Evolutionary conservation across 2,113 vertebrate species (phyloP).

Genomic region (Oreochromis tanganicae): DNA sequence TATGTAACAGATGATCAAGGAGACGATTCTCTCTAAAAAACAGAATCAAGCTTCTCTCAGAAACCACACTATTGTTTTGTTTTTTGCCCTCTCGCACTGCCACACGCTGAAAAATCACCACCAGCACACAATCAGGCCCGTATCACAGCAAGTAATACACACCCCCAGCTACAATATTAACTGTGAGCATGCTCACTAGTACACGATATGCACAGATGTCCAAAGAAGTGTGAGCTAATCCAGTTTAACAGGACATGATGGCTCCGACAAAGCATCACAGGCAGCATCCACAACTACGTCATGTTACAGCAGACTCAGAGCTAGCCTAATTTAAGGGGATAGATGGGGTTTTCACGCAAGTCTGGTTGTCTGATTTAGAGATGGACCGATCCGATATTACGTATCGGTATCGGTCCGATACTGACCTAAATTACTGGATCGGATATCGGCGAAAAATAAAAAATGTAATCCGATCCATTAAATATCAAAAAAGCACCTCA

Average conservation of each 20-base stretch:
- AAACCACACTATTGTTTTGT: background rate
- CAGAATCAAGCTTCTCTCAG: background rate
- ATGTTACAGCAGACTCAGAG: background rate
- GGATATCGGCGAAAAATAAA: too few relatives aligned
- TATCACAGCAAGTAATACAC: background rate
- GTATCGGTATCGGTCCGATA: too few relatives aligned
- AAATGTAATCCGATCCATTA: too few relatives aligned
- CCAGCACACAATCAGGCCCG: background rate
- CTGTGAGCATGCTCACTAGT: background rate
- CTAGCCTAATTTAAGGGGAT: background rate
- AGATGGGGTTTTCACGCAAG: background rate
- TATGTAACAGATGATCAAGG: background rate
- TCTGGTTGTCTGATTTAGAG: background rate
- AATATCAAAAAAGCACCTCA: too few relatives aligned
- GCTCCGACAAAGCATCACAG: background rate
- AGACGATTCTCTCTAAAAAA: background rate
- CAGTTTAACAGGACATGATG: background rate
- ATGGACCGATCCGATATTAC: too few relatives aligned
- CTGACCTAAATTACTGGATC: too few relatives aligned
- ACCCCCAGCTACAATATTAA: background rate
- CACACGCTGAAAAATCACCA: background rate
- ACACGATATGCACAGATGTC: background rate
- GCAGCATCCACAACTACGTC: background rate
- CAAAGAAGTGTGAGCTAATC: constrained; percentile 13
- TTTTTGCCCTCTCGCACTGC: background rate